phyloP scores from a whole-genome alignment of 2,888 invertebrate genomes.

The Torymus tubicola region DNA sequence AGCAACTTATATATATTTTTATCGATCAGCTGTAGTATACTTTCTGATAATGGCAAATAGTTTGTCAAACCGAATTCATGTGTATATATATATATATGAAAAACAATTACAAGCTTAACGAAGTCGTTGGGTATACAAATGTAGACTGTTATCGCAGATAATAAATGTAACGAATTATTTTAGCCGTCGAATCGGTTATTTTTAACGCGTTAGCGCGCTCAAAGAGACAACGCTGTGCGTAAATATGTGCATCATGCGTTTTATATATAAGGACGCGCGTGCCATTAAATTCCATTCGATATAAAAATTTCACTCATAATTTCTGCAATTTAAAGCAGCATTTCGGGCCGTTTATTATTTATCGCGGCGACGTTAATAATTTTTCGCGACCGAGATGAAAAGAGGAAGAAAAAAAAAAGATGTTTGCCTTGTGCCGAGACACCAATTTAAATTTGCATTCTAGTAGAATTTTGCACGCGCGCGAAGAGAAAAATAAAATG shows the following conservation, averaged over 20 bases:
- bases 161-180: too few species aligned
- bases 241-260: not conserved
- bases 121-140: too few species aligned
- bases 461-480: not conserved
- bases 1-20: too few species aligned
- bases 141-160: too few species aligned
- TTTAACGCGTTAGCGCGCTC: too few species aligned
- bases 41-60: too few species aligned
- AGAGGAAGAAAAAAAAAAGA: not conserved
- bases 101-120: too few species aligned
- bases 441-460: constrained; percentile 43
- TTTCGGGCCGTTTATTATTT: constrained; percentile 15
- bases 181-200: too few species aligned
- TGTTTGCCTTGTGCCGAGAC: constrained; percentile 24
- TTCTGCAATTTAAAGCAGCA: constrained; percentile 39
- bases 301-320: constrained; percentile 37
- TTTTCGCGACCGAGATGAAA: not conserved
- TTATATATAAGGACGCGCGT: not conserved
- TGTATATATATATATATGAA: too few species aligned
- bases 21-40: too few species aligned
- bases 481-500: constrained; percentile 12
- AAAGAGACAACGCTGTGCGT: not conserved
- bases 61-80: too few species aligned
- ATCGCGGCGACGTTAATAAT: constrained; percentile 15
- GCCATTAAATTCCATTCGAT: constrained; percentile 11